phyloP scores from a whole-genome alignment of 2,888 invertebrate species.

The Cremastinae sp. region DNA sequence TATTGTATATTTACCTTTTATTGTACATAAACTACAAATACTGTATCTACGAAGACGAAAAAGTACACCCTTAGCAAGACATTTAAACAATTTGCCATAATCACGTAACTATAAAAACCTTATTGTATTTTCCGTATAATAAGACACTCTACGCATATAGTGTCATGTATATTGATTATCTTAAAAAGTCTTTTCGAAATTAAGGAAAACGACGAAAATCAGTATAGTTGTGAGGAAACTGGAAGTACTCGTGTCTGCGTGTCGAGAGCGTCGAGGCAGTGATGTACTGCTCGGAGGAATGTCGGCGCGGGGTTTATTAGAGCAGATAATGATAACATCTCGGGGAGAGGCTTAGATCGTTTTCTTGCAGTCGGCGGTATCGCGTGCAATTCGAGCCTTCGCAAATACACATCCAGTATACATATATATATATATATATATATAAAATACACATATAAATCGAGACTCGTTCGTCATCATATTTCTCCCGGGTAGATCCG shows the following conservation, averaged over 20 bases:
- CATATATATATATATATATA: conserved; percentile 29
- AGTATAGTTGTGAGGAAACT: no score
- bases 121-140: no score
- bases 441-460: conserved; percentile 24
- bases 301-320: conserved; percentile 75
- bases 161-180: no score
- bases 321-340: conserved; percentile 78
- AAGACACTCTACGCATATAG: no score
- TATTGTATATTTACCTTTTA: no score
- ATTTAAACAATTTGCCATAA: no score
- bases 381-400: conserved; percentile 45
- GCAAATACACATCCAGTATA: conserved; percentile 16
- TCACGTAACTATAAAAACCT: no score
- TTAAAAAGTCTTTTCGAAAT: no score
- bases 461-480: conserved; percentile 57
- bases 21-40: no score
- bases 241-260: conserved; percentile 22
- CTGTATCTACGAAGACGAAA: no score
- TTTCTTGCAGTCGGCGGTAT: conserved; percentile 55
- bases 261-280: conserved; percentile 60
- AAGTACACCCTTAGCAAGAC: no score
- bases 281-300: conserved; percentile 73
- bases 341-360: conserved; percentile 70
- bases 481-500: conserved; percentile 54
- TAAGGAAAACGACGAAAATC: no score